Evolutionary conservation across 2,888 invertebrate species (phyloP), one percentile per base, ranked within the genome.

Genomic region (Argyresthia albistria): DNA sequence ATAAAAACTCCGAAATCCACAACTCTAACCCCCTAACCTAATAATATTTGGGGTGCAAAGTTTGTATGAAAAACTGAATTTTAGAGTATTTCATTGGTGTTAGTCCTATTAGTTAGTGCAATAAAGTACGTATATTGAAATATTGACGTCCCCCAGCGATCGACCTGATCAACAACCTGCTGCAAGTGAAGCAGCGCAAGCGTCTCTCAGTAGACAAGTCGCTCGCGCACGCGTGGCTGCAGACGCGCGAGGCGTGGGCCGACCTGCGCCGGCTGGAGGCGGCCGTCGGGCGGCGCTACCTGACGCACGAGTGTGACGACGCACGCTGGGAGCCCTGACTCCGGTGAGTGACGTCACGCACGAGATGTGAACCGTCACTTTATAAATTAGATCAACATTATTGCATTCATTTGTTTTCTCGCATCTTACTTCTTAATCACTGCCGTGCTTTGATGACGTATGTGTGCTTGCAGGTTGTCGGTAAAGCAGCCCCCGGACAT

Each of bases 151-250:
- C 56, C 90, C 50, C 89, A 97, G 99, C 98, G 56, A 97, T 99
- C 77, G 98, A 99, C 87, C 90, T 99, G 65, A 99, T 99, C 70
- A 98, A 96, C 86, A 98, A 98, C 87, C 89, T 99, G 66, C 91
- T 99, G 56, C 98, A 99, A 93, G 99, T 97, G 59, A 97, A 97
- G 81, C 96, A 96, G 75, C 91, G 97, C 66, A 98, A 98, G 81
- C 91, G 98, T 25, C 97, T 93, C 70, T 97, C 97, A 0, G 98
- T 98, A 53, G 98, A 98, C 87, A 99, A 99, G 88, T 96, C 98
- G 55, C 89, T 98, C 58, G 91, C 93, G 65, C 99, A 99, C 81
- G 91, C 93, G 61, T 99, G 99, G 98, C 91, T 99, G 61, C 98
- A 99, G 91, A 97, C 97, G 77, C 94, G 94, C 72, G 93, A 96